phyloP scores from a whole-genome alignment of 2,797 vertebrate genomes.

The Antrozous pallidus region DNA sequence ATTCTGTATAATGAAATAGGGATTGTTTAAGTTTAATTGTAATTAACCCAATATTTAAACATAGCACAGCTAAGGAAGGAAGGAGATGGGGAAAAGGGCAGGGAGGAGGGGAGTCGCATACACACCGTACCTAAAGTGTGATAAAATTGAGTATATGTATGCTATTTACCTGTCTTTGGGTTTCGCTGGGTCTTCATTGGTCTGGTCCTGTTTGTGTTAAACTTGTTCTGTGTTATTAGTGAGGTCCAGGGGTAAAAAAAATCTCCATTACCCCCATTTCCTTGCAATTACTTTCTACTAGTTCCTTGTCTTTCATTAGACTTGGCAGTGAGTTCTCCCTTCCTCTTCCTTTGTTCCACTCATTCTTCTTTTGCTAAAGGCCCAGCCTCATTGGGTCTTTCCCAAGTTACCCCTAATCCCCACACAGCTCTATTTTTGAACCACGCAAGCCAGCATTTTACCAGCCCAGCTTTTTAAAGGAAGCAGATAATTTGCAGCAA shows the following conservation, averaged over 20 bases:
- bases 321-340: not conserved
- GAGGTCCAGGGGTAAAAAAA: not conserved
- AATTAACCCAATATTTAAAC: not conserved
- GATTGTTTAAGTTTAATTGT: not conserved
- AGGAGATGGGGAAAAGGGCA: fast-evolving
- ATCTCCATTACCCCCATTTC: not conserved
- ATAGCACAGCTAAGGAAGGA: not conserved
- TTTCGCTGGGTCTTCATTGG: not conserved
- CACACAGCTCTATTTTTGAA: not conserved
- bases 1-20: not conserved
- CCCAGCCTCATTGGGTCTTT: not conserved
- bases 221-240: not conserved
- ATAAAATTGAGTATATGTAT: not conserved
- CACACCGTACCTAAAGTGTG: not conserved
- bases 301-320: not conserved
- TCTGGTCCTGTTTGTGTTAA: not conserved
- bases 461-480: constrained; percentile 46
- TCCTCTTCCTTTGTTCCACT: not conserved
- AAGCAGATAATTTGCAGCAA: constrained; percentile 65
- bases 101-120: not conserved
- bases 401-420: not conserved
- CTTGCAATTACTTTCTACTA: not conserved
- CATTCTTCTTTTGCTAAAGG: not conserved
- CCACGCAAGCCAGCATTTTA: not conserved
- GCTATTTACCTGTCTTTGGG: not conserved